phyloP scores from a whole-genome alignment of 2,797 vertebrate species.

The Brotula barbata region DNA sequence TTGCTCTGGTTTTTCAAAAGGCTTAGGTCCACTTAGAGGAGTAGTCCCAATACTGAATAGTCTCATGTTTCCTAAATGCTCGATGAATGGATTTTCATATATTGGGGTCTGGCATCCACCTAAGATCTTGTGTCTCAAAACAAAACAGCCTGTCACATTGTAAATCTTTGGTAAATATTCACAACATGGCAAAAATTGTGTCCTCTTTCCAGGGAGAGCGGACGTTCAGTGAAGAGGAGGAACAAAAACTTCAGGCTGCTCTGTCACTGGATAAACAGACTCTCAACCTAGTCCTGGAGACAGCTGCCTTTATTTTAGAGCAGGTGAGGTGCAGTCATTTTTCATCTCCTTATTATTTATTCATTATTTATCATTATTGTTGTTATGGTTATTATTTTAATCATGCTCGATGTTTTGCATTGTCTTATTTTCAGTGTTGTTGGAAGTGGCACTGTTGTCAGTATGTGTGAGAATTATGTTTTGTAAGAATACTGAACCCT shows the following conservation, averaged over 20 bases:
- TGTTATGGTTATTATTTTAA: too few species aligned
- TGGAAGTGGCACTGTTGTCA: too few species aligned
- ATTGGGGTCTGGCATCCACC: background rate
- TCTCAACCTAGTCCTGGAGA: slow-evolving; percentile 90
- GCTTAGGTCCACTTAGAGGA: too few species aligned
- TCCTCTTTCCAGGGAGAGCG: slow-evolving; percentile 81
- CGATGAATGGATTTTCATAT: too few species aligned
- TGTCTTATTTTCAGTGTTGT: too few species aligned
- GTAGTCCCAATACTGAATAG: too few species aligned
- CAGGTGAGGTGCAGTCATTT: slow-evolving; percentile 78
- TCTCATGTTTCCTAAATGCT: too few species aligned
- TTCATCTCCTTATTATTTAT: too few species aligned
- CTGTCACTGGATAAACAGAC: slow-evolving; percentile 89
- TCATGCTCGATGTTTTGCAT: too few species aligned
- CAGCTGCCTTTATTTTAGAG: slow-evolving; percentile 90
- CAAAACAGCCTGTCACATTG: background rate
- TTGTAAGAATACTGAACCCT: background rate
- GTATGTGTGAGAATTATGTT: background rate
- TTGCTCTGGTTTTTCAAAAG: slow-evolving; percentile 27
- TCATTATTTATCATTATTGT: too few species aligned
- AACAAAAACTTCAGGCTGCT: slow-evolving; percentile 89
- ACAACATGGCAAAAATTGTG: background rate
- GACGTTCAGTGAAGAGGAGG: slow-evolving; percentile 94
- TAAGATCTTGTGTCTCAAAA: background rate
- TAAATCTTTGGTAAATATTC: background rate